These are phyloP conservation scores for Micoletzkya japonica DNA, from an alignment of 2,888 invertebrate species.

Conservation along the genomic window DNA sequence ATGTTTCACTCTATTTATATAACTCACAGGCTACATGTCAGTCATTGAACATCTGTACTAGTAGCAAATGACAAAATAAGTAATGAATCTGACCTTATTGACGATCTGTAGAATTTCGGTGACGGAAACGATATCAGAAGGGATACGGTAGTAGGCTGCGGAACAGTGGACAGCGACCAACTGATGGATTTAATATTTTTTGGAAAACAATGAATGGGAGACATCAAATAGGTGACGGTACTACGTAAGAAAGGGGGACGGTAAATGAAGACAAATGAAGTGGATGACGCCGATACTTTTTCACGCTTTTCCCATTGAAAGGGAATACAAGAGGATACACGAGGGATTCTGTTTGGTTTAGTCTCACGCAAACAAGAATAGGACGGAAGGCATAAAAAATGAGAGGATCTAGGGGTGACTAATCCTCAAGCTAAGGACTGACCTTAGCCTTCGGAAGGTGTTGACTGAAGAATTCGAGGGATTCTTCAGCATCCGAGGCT, in stretches of 20 bases:
- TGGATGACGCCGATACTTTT: background rate
- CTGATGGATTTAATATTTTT: too few relatives aligned
- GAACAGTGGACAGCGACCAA: conserved; percentile 25
- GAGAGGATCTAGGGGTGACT: too few relatives aligned
- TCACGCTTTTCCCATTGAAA: background rate
- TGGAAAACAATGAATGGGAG: background rate
- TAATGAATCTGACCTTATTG: conserved; percentile 36
- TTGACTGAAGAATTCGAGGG: background rate
- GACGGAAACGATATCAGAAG: conserved; percentile 31
- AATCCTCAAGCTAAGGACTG: too few relatives aligned
- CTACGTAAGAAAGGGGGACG: background rate
- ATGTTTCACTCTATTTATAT: too few relatives aligned
- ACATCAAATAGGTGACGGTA: background rate
- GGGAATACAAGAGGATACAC: background rate
- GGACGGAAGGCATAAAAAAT: too few relatives aligned
- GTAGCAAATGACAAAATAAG: background rate
- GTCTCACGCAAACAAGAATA: too few relatives aligned
- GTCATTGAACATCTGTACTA: too few relatives aligned
- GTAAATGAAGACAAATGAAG: background rate
- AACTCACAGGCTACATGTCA: too few relatives aligned
- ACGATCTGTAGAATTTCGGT: conserved; percentile 41
- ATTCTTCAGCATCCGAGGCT: conserved; percentile 30
- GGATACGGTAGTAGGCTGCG: conserved; percentile 21
- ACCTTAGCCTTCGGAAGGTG: conserved; percentile 18
- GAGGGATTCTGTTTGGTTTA: too few relatives aligned